Evolutionary conservation across 2,113 vertebrate species (phyloP).

Genomic region (Pygoscelis antarcticus): DNA sequence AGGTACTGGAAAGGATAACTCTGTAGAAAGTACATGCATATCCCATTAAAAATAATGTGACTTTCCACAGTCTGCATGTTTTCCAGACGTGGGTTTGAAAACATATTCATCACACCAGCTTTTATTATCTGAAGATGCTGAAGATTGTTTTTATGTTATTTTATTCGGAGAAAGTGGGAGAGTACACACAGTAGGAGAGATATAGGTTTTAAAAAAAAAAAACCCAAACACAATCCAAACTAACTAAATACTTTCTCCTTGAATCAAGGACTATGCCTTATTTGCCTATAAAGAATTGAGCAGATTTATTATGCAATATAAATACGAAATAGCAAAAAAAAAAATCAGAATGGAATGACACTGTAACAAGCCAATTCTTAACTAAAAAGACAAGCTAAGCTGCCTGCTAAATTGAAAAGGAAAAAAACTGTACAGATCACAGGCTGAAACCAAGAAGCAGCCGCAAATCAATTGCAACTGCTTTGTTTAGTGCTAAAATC

Average conservation of each 20-base stretch:
- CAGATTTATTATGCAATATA: slow-evolving; percentile 51
- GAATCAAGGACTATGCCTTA: slow-evolving; percentile 29
- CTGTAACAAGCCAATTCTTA: slow-evolving; percentile 67
- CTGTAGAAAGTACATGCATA: neutral
- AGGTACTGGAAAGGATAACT: neutral
- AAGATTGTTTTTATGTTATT: neutral
- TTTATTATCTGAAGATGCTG: neutral
- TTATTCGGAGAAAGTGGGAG: neutral
- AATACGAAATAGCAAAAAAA: neutral
- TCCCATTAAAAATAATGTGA: neutral
- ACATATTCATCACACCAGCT: neutral
- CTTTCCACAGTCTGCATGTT: neutral
- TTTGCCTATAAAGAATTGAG: neutral
- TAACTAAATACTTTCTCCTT: slow-evolving; percentile 43
- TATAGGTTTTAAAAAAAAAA: neutral
- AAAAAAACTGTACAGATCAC: slow-evolving; percentile 15
- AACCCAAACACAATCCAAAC: neutral
- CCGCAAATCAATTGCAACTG: slow-evolving; percentile 91
- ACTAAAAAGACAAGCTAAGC: slow-evolving; percentile 72
- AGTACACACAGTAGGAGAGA: neutral
- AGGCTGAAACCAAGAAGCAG: slow-evolving; percentile 77
- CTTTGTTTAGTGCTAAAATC: slow-evolving; percentile 98
- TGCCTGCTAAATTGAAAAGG: slow-evolving; percentile 71
- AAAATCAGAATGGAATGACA: slow-evolving; percentile 28
- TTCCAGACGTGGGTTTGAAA: neutral